phyloP scores from a whole-genome alignment of 2,888 invertebrate genomes.

The Acronicta leporina region DNA sequence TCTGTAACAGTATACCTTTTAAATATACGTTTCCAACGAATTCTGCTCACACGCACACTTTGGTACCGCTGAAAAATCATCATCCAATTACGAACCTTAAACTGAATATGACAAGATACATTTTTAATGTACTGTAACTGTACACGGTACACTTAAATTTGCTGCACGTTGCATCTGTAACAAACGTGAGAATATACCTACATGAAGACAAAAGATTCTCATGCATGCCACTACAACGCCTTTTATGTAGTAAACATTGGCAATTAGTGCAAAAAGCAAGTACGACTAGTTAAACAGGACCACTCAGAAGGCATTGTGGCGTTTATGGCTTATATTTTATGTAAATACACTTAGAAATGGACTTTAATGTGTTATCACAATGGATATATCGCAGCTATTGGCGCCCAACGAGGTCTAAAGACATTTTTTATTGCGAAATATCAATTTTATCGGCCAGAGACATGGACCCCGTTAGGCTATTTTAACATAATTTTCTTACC shows the following conservation, averaged over 20 bases:
- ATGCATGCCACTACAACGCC: constrained; percentile 66
- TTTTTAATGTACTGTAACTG: constrained; percentile 20
- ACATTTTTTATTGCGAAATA: constrained; percentile 12
- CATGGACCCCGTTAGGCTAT: background rate
- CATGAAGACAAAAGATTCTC: constrained; percentile 65
- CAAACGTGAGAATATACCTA: constrained; percentile 63
- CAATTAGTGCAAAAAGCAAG: constrained; percentile 59
- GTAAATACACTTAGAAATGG: constrained; percentile 17
- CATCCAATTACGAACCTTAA: constrained; percentile 36
- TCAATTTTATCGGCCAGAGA: constrained; percentile 11
- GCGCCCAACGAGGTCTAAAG: constrained; percentile 5
- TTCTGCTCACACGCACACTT: constrained; percentile 52
- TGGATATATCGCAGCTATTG: constrained; percentile 22
- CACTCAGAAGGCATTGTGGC: constrained; percentile 40
- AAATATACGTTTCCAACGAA: constrained; percentile 54
- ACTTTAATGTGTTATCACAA: constrained; percentile 19
- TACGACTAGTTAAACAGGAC: constrained; percentile 38
- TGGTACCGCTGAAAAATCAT: constrained; percentile 48
- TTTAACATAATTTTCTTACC: background rate
- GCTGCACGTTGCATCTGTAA: constrained; percentile 47
- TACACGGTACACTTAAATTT: constrained; percentile 26
- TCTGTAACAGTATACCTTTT: constrained; percentile 51
- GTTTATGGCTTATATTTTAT: constrained; percentile 29
- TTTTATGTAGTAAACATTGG: constrained; percentile 62
- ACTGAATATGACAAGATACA: constrained; percentile 21